phyloP scores from a whole-genome alignment of 2,888 invertebrate genomes.

The Sminthurides aquaticus region DNA sequence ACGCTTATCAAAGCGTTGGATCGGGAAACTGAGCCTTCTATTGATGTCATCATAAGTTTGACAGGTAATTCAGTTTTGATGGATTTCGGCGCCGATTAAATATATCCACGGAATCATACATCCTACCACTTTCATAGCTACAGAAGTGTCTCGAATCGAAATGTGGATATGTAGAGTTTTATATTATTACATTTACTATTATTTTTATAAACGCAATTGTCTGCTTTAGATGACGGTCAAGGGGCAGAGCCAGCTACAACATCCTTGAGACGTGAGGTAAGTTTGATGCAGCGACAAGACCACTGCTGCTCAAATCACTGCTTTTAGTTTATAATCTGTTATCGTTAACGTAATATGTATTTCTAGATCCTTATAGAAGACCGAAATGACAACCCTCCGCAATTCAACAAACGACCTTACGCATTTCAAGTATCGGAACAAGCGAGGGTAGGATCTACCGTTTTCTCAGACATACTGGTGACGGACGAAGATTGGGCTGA shows the following conservation, averaged over 20 bases:
- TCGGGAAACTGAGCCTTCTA: constrained; percentile 60
- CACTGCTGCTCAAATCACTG: no score
- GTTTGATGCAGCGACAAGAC: no score
- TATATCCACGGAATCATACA: background rate
- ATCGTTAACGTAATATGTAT: constrained; percentile 23
- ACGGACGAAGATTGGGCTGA: constrained; percentile 65
- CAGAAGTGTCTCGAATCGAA: background rate
- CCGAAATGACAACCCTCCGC: constrained; percentile 65
- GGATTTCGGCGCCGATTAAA: background rate
- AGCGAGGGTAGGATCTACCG: constrained; percentile 56
- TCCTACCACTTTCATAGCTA: background rate
- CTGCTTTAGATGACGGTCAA: constrained; percentile 44
- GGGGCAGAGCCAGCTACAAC: constrained; percentile 70
- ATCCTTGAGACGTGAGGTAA: constrained; percentile 66
- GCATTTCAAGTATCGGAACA: constrained; percentile 63
- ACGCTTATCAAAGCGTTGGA: constrained; percentile 63
- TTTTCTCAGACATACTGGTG: constrained; percentile 59
- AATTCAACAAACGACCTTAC: constrained; percentile 66
- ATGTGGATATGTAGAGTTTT: background rate
- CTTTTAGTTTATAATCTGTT: background rate
- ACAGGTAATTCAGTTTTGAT: constrained; percentile 54
- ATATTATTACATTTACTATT: background rate
- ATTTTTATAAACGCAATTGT: no score
- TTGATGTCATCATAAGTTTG: constrained; percentile 74
- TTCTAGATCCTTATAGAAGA: constrained; percentile 20